These are phyloP conservation scores for Gila orcuttii DNA, from an alignment of 2,113 vertebrate genomes.

Conservation along the genomic window DNA sequence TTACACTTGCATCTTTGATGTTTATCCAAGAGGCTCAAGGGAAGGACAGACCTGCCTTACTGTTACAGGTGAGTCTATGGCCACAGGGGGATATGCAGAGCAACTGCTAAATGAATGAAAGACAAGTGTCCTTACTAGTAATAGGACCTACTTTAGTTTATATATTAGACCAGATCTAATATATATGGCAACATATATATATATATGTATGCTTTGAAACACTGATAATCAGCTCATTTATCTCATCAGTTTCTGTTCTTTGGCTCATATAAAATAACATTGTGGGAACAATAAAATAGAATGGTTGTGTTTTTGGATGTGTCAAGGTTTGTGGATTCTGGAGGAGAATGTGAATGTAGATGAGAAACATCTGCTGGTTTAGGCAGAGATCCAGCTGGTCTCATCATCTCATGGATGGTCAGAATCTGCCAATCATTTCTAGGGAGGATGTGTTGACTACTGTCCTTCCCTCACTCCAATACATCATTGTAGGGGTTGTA, in stretches of 20 bases:
- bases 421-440: background rate
- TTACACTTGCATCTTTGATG: constrained; percentile 78
- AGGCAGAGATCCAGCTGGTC: background rate
- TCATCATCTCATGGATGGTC: background rate
- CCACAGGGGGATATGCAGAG: background rate
- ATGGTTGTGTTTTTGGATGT: background rate
- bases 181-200: too few species aligned
- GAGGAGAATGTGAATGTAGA: background rate
- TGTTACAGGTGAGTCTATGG: constrained; percentile 70
- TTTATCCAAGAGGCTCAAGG: constrained; percentile 66
- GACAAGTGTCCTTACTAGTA: background rate
- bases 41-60: constrained; percentile 72
- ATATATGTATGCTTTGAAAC: background rate
- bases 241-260: background rate
- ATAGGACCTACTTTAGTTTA: background rate
- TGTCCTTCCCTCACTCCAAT: background rate
- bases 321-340: background rate
- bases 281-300: background rate
- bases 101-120: background rate
- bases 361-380: background rate
- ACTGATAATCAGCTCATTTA: background rate
- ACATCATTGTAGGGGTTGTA: background rate
- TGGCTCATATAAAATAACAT: background rate
- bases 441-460: background rate
- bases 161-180: too few species aligned